Conservation (phyloP, 2,797 vertebrate genomes). For the Gouania willdenowi region DNA sequence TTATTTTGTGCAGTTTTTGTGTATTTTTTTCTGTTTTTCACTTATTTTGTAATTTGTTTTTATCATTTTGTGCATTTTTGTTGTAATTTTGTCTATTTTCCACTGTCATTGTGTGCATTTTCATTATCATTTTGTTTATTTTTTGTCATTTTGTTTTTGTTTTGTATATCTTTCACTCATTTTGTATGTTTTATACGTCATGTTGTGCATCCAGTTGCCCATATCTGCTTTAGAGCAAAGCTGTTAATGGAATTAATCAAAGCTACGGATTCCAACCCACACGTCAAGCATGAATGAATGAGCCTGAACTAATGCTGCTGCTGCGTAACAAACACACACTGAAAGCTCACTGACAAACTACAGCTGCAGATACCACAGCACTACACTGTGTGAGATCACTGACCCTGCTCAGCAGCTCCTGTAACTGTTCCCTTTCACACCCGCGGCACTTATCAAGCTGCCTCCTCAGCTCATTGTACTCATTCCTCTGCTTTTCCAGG, state of each 20-base stretch:
- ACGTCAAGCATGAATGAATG: constrained; percentile 29
- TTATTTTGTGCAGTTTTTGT: too few species aligned
- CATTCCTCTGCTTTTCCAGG: constrained; percentile 91
- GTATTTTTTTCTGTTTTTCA: too few species aligned
- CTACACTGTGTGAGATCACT: constrained; percentile 80
- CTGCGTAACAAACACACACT: constrained; percentile 13
- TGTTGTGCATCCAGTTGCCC: too few species aligned
- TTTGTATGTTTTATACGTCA: too few species aligned
- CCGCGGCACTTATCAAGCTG: constrained; percentile 98
- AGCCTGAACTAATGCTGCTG: constrained; percentile 3
- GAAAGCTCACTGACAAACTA: constrained; percentile 3
- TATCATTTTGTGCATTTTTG: too few species aligned
- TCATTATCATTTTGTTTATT: too few species aligned
- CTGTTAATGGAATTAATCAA: constrained; percentile 51
- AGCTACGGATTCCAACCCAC: constrained; percentile 17
- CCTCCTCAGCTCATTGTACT: constrained; percentile 94
- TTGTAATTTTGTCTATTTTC: too few species aligned
- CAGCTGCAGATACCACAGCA: constrained; percentile 32
- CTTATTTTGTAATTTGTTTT: too few species aligned
- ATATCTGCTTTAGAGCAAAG: constrained; percentile 33
- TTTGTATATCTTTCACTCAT: too few species aligned
- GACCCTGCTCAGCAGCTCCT: constrained; percentile 98
- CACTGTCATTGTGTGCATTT: too few species aligned
- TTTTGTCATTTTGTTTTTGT: too few species aligned
- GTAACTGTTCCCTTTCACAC: constrained; percentile 95